A percentile compares a stretch with the other conserved stretches of the same genome.
phyloP scores from a whole-genome alignment of 1,140 invertebrate species.

The Diuraphis noxia region DNA sequence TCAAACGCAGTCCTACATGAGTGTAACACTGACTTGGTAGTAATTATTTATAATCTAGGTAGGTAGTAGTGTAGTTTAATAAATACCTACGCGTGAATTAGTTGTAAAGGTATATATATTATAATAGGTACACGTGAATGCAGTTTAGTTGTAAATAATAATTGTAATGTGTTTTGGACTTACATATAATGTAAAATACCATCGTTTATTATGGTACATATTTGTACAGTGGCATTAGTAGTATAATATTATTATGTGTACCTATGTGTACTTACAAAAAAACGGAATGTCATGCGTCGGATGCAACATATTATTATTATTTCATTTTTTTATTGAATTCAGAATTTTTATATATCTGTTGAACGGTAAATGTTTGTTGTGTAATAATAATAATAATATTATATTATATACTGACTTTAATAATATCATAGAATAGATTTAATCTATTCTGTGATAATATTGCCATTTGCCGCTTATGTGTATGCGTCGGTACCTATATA shows the following conservation, averaged over 20 bases:
- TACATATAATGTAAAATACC: not conserved
- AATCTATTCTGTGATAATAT: too few relatives aligned
- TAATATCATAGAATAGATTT: too few relatives aligned
- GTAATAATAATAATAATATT: constrained; percentile 1
- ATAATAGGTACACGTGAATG: not conserved
- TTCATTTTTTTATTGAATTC: not conserved
- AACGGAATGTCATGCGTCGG: constrained; percentile 1
- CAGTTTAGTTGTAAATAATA: not conserved
- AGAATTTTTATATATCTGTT: not conserved
- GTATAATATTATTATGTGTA: not conserved
- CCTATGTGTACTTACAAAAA: not conserved
- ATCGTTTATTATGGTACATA: not conserved
- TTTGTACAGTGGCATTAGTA: not conserved
- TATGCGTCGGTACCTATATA: not conserved
- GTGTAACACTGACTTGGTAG: not conserved
- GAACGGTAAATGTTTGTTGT: constrained; percentile 11
- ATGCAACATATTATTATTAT: not conserved
- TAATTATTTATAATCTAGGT: not conserved
- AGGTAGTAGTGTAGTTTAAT: not conserved
- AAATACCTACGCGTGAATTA: not conserved
- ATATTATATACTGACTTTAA: constrained; percentile 1
- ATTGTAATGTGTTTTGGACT: not conserved
- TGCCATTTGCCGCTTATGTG: not conserved
- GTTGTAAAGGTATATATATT: too few relatives aligned
- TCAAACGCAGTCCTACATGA: not conserved